Base-by-base conservation (phyloP, 2,113 vertebrate species). In the Columbina picui region DNA sequence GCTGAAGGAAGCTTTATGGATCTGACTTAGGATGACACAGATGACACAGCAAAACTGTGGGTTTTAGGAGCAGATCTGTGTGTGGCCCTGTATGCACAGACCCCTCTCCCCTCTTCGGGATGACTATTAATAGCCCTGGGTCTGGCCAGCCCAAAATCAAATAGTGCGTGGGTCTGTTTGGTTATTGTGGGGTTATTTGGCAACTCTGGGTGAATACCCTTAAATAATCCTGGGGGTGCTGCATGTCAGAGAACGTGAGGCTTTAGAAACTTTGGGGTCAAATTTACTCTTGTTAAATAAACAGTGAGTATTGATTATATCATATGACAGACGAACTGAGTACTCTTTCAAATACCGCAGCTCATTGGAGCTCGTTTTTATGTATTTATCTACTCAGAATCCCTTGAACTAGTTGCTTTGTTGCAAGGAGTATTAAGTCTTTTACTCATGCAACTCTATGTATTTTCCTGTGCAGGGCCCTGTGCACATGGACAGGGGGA, bases 261-360 rank as follows among this genome's bases (percentile, higher is more conserved):
- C 27, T 94, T 91, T 68, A 82, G 84, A 76, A 94, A 94, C 17
- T 87, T 93, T 64, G 45, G 38, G 74, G 73, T 87, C 57, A 65
- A 83, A 82, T 96, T 92, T 91, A 79, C 61, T 89, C 69, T 61
- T 39, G 59, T 88, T 91, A 80, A 86, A 94, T 83, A 93, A 93
- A 56, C 69, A 64, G 9, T 20, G 41, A 39, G 32, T 90, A 94
- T 95, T 65, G 89, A 96, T 91, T 91, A 67, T 61, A 47, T 88
- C 45, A 17, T 70, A 20, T 36, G 70, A 71, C 18, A 36, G 60
- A 56, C 21, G 23, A 47, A 22, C 49, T 3, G 3, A 70, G 23
- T 38, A 14, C n/a, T 55, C 38, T 71, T 90, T 84, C 78, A 73
- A 79, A 52, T 36, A 27, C 50, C 1, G 3, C 68, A 52, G 0